Evolutionary conservation across 2,888 invertebrate genomes (phyloP), one percentile per base, ranked within the genome.

Genomic region (Temnothorax rugatulus): DNA sequence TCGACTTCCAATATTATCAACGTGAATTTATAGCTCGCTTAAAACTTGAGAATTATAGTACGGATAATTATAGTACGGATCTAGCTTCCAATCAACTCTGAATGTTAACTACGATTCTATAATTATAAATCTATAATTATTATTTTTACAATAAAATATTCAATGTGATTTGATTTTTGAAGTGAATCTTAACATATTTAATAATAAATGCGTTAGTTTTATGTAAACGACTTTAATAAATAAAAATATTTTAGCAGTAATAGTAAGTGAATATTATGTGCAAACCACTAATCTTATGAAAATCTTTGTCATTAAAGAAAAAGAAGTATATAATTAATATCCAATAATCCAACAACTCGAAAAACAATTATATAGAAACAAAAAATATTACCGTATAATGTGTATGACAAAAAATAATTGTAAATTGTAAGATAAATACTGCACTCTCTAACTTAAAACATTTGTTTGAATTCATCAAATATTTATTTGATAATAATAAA

Each of bases 201-300:
- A 15, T 54, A 76, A 63, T 41, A 61, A 69, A 47, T 59, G 15
- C 34, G 1, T 71, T 52, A 52, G 25, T 75, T 57, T 38, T 41
- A 71, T 83, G 41, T 83, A 82, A 71, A 54, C 15, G 15, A 71
- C 25, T 52, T 44, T 44, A 47, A 77, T 4, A 54, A 88, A 86
- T 89, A 89, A 89, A n/a, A 83, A 66, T 88, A 89, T 89, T 89
- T 89, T 85, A 89, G 83, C 82, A 83, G 81, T 79, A 86, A 83
- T 11, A 61, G 4, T 44, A 44, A 25, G n/a, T 34, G 44, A 13
- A 38, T 50, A 75, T 75, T 75, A 15, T 75, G 11, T 50, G 2
- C 1, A 59, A 15, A 73, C 2, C 11, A 18, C 25, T 41, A 29
- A 59, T n/a, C 4, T 61, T 21, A 41, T 38, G 1, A 7, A 59